Percentiles rank a stretch among this genome's conserved stretches.
These are phyloP conservation scores for Emydocephalus ijimae DNA, from an alignment of 2,113 vertebrate genomes.

Conservation along the genomic window DNA sequence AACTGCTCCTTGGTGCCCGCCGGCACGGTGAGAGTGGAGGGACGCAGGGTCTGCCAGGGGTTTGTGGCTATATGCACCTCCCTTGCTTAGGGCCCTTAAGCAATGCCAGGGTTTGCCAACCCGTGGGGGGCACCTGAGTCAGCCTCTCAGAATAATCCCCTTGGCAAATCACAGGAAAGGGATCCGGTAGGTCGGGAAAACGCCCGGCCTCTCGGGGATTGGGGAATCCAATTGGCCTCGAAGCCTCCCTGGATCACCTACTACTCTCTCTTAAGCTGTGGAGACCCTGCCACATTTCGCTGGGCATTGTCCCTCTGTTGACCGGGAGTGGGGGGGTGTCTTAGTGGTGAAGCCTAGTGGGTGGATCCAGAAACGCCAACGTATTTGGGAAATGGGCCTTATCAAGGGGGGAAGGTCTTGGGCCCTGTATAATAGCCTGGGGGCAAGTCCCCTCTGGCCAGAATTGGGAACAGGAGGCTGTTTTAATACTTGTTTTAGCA, in stretches of 20 bases:
- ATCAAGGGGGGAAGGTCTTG: not conserved
- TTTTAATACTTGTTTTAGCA: not conserved
- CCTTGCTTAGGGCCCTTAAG: not conserved
- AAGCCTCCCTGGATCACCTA: conserved; percentile 25
- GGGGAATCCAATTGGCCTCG: accelerated
- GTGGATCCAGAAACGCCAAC: not conserved
- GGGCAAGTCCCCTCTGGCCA: too few relatives aligned
- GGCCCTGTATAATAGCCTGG: not conserved
- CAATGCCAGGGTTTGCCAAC: not conserved
- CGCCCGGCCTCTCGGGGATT: not conserved
- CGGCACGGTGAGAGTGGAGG: too few relatives aligned
- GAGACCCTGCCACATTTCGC: not conserved
- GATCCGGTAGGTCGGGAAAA: not conserved
- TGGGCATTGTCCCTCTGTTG: not conserved
- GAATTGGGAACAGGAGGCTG: not conserved
- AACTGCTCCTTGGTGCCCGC: not conserved
- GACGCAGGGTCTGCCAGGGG: not conserved
- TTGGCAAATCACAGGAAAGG: not conserved
- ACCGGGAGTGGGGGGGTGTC: not conserved
- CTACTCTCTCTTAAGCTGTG: conserved; percentile 21
- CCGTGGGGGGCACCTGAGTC: not conserved
- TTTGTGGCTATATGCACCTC: not conserved
- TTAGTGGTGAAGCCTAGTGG: not conserved
- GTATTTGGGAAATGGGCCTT: not conserved
- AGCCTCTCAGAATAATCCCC: conserved; percentile 3